Evolutionary conservation across 2,113 vertebrate species (phyloP).

Genomic region (Ramphastos sulfuratus): DNA sequence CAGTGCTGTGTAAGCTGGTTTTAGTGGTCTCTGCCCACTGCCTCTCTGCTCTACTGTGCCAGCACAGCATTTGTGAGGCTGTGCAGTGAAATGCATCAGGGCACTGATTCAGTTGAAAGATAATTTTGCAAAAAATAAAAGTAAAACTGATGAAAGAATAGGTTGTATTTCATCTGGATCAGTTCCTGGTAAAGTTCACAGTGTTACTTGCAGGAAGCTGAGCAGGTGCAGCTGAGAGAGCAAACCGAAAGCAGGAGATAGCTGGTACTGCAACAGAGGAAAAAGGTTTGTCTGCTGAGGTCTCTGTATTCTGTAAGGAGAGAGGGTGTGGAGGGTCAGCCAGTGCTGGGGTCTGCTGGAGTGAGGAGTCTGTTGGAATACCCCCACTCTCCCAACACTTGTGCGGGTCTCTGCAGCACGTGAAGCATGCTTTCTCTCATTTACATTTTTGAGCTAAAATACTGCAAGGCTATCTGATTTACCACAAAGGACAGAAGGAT

Average conservation of each 20-base stretch:
- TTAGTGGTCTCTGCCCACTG: neutral
- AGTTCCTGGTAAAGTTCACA: neutral
- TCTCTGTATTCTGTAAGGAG: neutral
- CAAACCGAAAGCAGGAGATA: neutral
- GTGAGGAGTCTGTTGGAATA: neutral
- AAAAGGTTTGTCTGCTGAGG: neutral
- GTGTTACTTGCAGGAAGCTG: neutral
- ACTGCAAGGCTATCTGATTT: neutral
- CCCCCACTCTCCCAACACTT: rapidly evolving
- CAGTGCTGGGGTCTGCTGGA: neutral
- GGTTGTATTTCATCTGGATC: neutral
- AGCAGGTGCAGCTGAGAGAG: neutral
- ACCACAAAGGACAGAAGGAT: neutral
- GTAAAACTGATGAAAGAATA: neutral
- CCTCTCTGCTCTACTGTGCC: neutral
- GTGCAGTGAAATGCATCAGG: neutral
- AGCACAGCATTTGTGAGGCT: neutral
- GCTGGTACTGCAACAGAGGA: neutral
- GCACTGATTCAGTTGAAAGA: neutral
- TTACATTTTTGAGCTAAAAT: neutral
- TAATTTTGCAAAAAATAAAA: neutral
- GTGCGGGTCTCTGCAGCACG: neutral
- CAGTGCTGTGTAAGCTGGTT: neutral
- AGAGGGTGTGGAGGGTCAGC: neutral
- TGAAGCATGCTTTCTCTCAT: neutral